Base-by-base conservation (phyloP, 2,113 vertebrate species). In the Gulo gulo region DNA sequence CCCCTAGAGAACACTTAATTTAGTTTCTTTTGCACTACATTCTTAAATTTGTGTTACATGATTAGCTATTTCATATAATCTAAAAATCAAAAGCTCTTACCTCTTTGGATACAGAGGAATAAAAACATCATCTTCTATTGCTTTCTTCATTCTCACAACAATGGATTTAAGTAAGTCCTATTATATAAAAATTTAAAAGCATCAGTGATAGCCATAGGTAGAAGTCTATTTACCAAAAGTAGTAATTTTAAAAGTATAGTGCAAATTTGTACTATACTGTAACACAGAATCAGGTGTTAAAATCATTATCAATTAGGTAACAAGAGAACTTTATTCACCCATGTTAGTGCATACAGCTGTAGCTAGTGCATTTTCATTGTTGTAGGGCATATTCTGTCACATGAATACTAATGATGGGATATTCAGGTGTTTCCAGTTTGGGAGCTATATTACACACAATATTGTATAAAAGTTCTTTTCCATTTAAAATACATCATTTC, bases 101-200 rank as follows among this genome's bases (percentile, higher is more conserved):
- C 98, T 98, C 97, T 98, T 98, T 97, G 99, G 98, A 98, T 99
- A 99, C 1, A 99, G 93, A 86, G 99, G 99, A 97, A 99, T 99
- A 98, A 99, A 99, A 74, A 99, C 98, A 80, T 99, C 99, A 97
- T 99, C 99, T 98, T 99, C 99, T 34, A 99, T 97, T 82, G 99
- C 99, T 87, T 98, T 99, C 97, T 98, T 99, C 97, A 99, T 98
- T 98, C 99, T 99, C 96, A 97, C 88, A 93, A 98, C 96, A 97
- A 99, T 95, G 14, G 96, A 96, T 59, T 99, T 99, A 55, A 98
- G 59, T 92, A 99, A 99, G 36, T 98, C 98, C 99, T 99, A 97
- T 88, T 57, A 87, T 96, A 69, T 63, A 93, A 96, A 97, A 88
- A 88, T 55, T 61, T 88, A 78, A 95, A 91, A 94, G 31, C 13